A percentile compares a stretch with the other conserved stretches of the same genome.
phyloP scores from a whole-genome alignment of 2,113 vertebrate genomes.

The Hemibagrus wyckioides region DNA sequence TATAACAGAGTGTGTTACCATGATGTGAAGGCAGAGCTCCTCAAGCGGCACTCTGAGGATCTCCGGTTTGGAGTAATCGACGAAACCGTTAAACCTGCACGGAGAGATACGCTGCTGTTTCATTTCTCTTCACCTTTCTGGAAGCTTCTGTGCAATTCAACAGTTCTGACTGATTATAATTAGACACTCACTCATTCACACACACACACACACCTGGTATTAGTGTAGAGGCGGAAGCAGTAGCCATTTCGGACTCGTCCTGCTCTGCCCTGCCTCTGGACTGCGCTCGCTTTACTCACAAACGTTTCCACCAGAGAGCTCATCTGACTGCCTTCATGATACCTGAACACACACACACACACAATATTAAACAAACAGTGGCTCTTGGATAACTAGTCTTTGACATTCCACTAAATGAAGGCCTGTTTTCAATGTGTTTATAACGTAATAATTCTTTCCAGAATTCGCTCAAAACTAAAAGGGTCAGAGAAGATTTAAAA shows the following conservation, averaged over 20 bases:
- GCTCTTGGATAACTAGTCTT: neutral
- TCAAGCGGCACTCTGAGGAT: conserved; percentile 94
- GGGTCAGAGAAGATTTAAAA: neutral
- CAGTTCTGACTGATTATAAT: neutral
- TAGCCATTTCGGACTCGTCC: conserved; percentile 89
- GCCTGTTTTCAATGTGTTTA: neutral
- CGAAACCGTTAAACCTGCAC: conserved; percentile 86
- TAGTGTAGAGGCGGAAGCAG: conserved; percentile 93
- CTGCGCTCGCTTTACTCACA: conserved; percentile 95
- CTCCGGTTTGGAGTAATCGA: conserved; percentile 95
- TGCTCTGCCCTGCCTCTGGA: conserved; percentile 95
- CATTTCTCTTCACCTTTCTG: neutral
- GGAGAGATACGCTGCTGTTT: neutral
- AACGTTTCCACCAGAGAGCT: conserved; percentile 96
- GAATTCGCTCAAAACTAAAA: neutral
- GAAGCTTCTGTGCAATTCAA: neutral
- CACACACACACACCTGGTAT: conserved; percentile 61
- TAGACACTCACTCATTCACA: too few relatives aligned
- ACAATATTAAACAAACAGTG: neutral
- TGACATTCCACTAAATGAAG: neutral
- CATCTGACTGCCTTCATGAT: conserved; percentile 98
- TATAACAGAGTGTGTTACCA: conserved; percentile 73
- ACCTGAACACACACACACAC: conserved; percentile 70
- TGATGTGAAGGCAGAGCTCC: conserved; percentile 95
- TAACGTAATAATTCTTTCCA: too few relatives aligned